phyloP scores from a whole-genome alignment of 2,888 invertebrate genomes.

The Ethmia dodecea region DNA sequence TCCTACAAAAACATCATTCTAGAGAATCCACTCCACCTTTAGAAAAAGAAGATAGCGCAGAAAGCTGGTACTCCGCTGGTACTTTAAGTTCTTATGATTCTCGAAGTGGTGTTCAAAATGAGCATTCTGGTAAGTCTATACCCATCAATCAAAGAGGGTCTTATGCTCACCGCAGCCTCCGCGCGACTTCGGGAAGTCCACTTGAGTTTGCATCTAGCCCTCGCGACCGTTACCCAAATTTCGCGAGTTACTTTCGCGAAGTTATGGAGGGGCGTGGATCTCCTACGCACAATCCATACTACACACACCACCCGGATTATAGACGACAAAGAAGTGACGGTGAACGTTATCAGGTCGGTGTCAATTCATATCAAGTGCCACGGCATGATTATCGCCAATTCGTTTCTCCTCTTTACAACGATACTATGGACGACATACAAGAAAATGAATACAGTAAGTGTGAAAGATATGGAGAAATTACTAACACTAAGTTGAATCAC shows the following conservation, averaged over 20 bases:
- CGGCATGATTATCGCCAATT: conserved; percentile 64
- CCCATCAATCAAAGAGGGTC: conserved; percentile 47
- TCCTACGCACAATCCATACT: conserved; percentile 35
- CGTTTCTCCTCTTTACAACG: conserved; percentile 59
- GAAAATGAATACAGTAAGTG: conserved; percentile 70
- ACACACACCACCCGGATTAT: conserved; percentile 44
- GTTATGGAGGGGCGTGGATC: conserved; percentile 44
- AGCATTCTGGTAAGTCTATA: conserved; percentile 35
- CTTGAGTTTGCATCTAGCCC: conserved; percentile 60
- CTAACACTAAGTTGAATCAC: conserved; percentile 50
- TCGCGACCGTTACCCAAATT: conserved; percentile 60
- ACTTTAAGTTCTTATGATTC: conserved; percentile 43
- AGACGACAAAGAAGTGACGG: conserved; percentile 45
- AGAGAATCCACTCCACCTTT: conserved; percentile 48
- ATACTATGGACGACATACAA: conserved; percentile 69
- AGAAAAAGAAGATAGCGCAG: conserved; percentile 60
- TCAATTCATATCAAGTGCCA: conserved; percentile 45
- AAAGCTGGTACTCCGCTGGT: conserved; percentile 70
- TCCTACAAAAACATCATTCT: conserved; percentile 51
- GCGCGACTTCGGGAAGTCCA: conserved; percentile 43
- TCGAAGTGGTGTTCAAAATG: conserved; percentile 27
- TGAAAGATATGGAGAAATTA: conserved; percentile 68
- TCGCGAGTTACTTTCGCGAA: conserved; percentile 66
- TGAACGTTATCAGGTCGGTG: conserved; percentile 46
- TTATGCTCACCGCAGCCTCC: conserved; percentile 41